Conservation (phyloP, 2,888 invertebrate genomes). For the Omphaloscelis lunosa region DNA sequence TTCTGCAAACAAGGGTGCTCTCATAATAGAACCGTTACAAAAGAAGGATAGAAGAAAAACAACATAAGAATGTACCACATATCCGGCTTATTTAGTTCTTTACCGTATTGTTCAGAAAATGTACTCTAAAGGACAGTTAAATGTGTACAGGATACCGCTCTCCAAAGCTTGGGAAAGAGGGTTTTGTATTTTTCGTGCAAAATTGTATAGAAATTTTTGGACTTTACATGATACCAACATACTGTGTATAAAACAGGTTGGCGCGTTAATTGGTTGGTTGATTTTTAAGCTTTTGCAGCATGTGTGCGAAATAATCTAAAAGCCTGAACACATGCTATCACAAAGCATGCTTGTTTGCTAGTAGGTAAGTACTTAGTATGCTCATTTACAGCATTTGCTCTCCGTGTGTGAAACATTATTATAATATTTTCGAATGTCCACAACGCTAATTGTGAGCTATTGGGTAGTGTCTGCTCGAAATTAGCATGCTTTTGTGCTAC, state of each 20-base stretch:
- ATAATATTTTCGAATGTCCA: background rate
- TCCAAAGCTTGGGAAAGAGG: background rate
- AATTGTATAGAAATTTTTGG: too few species aligned
- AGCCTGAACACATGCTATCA: too few species aligned
- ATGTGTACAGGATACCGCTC: constrained; percentile 21
- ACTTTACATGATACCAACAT: background rate
- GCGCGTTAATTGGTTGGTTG: background rate
- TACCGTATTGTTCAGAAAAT: constrained; percentile 53
- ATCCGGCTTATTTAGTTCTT: constrained; percentile 60
- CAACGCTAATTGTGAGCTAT: background rate
- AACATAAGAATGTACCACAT: constrained; percentile 67
- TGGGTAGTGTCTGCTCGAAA: background rate
- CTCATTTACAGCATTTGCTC: background rate
- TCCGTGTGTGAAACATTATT: background rate
- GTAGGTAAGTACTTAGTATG: background rate
- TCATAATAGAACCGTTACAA: constrained; percentile 77
- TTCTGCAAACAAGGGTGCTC: constrained; percentile 75
- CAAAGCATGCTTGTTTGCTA: background rate
- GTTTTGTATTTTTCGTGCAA: background rate
- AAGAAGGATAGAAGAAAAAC: constrained; percentile 73
- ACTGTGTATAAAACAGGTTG: background rate
- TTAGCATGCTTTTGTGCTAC: background rate
- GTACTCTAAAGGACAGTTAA: constrained; percentile 35
- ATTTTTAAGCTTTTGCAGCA: background rate
- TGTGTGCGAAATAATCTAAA: too few species aligned